These are phyloP conservation scores for Gallirallus australis DNA, from an alignment of 2,797 vertebrate species.

Conservation along the genomic window DNA sequence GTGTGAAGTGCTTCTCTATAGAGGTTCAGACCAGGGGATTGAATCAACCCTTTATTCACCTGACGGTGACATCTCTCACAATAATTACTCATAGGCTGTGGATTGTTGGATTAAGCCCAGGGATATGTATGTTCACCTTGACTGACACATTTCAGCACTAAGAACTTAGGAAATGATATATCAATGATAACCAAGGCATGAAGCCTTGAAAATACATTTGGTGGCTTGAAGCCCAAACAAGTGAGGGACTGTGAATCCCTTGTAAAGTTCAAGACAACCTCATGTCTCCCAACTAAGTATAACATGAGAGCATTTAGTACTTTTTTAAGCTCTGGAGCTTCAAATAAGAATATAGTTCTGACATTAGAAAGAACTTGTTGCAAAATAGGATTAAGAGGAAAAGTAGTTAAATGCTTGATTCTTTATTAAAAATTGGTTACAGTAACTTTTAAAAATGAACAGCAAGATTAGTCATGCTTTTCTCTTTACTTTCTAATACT, in stretches of 20 bases:
- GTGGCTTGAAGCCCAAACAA: not conserved
- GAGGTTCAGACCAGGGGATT: not conserved
- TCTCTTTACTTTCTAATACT: not conserved
- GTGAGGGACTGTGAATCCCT: not conserved
- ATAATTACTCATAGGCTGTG: not conserved
- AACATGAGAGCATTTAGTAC: not conserved
- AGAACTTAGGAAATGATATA: not conserved
- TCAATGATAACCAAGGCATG: not conserved
- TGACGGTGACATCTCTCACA: not conserved
- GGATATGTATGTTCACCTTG: not conserved
- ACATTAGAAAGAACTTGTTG: not conserved
- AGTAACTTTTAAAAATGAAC: not conserved
- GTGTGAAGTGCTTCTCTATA: not conserved
- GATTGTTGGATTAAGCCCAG: not conserved
- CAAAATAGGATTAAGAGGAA: not conserved
- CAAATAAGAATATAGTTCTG: not conserved
- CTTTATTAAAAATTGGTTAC: not conserved
- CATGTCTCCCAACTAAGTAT: not conserved
- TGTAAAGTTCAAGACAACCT: not conserved
- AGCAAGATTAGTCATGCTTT: not conserved
- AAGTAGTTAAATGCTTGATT: not conserved
- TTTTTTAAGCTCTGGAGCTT: not conserved
- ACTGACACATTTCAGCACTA: not conserved
- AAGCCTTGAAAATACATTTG: not conserved
- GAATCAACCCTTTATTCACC: fast-evolving